These are phyloP conservation scores for Rhagoletis pomonella DNA, from an alignment of 1,140 invertebrate genomes.

Conservation along the genomic window DNA sequence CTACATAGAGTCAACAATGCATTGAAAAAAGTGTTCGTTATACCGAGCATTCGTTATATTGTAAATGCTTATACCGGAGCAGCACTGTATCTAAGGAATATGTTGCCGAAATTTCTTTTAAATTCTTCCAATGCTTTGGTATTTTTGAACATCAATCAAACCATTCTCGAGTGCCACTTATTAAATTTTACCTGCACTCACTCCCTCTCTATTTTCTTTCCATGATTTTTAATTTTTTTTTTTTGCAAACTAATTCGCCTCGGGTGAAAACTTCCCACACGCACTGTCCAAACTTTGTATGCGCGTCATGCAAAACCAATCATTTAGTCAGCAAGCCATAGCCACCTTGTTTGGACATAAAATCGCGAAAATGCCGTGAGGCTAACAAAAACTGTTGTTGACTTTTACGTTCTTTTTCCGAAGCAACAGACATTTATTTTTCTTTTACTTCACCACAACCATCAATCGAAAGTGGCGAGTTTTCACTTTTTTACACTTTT, in stretches of 20 bases:
- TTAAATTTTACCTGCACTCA: background rate
- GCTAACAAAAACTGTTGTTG: background rate
- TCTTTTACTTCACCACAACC: background rate
- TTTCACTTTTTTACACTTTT: slow-evolving; percentile 17
- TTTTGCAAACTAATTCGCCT: background rate
- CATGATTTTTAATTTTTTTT: background rate
- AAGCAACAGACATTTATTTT: background rate
- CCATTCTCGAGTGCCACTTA: background rate
- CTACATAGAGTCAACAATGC: too few species aligned
- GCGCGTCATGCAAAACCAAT: background rate
- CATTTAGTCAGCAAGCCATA: background rate
- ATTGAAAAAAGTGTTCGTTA: too few species aligned
- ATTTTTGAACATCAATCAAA: too few species aligned
- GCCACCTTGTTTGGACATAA: background rate
- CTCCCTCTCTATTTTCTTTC: background rate
- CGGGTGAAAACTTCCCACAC: background rate
- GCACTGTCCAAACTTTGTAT: background rate
- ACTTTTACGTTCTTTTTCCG: slow-evolving; percentile 34
- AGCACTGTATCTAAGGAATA: too few species aligned
- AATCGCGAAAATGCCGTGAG: background rate
- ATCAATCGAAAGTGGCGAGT: background rate
- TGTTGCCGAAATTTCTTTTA: too few species aligned
- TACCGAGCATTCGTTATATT: too few species aligned
- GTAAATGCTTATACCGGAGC: too few species aligned
- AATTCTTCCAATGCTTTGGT: too few species aligned